A percentile compares a stretch with the other conserved stretches of the same genome.
These are phyloP conservation scores for Microtus oregoni DNA, from an alignment of 2,113 vertebrate species.

Conservation along the genomic window DNA sequence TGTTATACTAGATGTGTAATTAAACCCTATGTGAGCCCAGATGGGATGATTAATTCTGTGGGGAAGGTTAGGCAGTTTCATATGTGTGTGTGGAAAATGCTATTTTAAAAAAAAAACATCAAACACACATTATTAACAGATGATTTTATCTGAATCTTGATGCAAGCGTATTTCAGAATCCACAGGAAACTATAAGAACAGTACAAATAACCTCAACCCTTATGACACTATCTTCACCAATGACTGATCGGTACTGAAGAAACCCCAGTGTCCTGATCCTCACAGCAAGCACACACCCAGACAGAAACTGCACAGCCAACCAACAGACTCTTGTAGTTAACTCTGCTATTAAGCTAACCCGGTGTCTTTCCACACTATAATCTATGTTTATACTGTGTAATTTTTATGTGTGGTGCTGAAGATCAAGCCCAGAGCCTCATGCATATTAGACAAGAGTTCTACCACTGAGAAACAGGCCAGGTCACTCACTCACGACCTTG, in stretches of 20 bases:
- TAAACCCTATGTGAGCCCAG: slow-evolving; percentile 70
- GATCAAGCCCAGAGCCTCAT: background rate
- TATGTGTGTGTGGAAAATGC: slow-evolving; percentile 43
- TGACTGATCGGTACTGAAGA: slow-evolving; percentile 22
- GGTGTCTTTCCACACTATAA: background rate
- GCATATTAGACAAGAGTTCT: too few relatives aligned
- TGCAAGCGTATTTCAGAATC: slow-evolving; percentile 49
- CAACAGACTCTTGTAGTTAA: background rate
- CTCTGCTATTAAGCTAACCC: too few relatives aligned
- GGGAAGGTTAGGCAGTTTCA: slow-evolving; percentile 63
- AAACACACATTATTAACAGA: slow-evolving; percentile 70
- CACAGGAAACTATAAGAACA: slow-evolving; percentile 14
- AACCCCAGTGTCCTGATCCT: background rate
- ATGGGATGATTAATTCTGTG: slow-evolving; percentile 71
- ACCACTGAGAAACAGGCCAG: background rate
- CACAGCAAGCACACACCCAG: background rate
- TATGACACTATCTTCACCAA: slow-evolving; percentile 52
- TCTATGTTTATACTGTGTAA: background rate
- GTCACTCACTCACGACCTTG: background rate
- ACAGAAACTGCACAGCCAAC: background rate
- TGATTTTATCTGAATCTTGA: slow-evolving; percentile 65
- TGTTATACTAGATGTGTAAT: slow-evolving; percentile 64
- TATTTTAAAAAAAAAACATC: slow-evolving; percentile 63
- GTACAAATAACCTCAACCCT: slow-evolving; percentile 66
- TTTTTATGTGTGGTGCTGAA: background rate